These are phyloP conservation scores for Dermatemys mawii DNA, from an alignment of 2,113 vertebrate species.

Conservation along the genomic window DNA sequence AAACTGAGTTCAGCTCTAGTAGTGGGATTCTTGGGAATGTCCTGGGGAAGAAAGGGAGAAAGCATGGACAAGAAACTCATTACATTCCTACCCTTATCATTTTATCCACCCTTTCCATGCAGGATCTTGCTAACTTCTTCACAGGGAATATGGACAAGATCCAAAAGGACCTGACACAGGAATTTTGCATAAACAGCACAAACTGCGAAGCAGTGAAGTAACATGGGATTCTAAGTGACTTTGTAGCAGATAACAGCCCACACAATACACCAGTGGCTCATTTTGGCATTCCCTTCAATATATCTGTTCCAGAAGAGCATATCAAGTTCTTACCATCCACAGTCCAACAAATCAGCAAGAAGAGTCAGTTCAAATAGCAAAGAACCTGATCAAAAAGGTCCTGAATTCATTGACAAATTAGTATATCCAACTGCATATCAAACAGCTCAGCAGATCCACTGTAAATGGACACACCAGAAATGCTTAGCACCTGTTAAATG, in stretches of 20 bases:
- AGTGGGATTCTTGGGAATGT: too few species aligned
- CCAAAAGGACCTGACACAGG: background rate
- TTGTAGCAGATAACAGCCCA: rapidly evolving
- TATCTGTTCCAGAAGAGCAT: background rate
- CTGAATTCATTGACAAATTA: background rate
- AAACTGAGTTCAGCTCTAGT: too few species aligned
- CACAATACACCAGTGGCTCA: rapidly evolving
- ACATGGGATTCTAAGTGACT: background rate
- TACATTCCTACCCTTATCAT: too few species aligned
- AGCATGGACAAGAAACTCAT: too few species aligned
- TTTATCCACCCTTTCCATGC: background rate
- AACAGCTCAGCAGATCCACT: rapidly evolving
- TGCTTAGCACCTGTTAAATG: too few species aligned
- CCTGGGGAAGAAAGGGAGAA: too few species aligned
- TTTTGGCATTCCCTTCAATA: background rate
- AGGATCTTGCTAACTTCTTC: background rate
- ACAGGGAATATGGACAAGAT: background rate
- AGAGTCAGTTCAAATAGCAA: background rate
- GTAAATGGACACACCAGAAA: background rate
- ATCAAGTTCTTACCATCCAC: background rate
- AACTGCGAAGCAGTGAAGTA: background rate
- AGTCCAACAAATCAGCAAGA: background rate
- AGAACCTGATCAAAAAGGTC: background rate
- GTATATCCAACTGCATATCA: background rate
- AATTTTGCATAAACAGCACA: background rate